Conservation (phyloP, 2,888 invertebrate species). For the Melikaiella ostensackeni region DNA sequence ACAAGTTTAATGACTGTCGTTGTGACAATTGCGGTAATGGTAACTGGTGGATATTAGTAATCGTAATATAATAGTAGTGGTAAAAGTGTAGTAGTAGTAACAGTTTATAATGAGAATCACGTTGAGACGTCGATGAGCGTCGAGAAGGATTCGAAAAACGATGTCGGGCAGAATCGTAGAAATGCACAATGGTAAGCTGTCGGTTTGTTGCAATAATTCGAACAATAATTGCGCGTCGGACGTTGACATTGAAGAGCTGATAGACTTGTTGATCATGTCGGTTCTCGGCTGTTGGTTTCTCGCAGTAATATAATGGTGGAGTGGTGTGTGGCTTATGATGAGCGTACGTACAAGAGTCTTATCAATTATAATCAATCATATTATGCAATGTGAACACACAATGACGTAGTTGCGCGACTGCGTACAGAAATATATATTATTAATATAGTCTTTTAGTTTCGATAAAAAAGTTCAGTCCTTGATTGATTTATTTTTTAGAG, state of each 20-base stretch:
- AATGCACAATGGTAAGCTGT: constrained; percentile 54
- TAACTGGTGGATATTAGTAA: constrained; percentile 40
- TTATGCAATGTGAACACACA: constrained; percentile 77
- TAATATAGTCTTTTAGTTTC: constrained; percentile 77
- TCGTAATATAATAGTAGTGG: constrained; percentile 35
- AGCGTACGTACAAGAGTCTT: constrained; percentile 76
- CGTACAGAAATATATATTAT: constrained; percentile 76
- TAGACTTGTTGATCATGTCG: constrained; percentile 51
- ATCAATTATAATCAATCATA: constrained; percentile 76
- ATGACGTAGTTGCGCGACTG: constrained; percentile 76
- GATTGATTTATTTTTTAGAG: constrained; percentile 67
- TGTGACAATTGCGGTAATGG: constrained; percentile 29
- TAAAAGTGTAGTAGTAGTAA: constrained; percentile 40
- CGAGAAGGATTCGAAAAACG: constrained; percentile 50
- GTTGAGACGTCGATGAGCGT: constrained; percentile 48
- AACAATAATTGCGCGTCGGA: constrained; percentile 51
- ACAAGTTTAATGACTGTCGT: constrained; percentile 36
- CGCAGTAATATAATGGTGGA: constrained; percentile 42
- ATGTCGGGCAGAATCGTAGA: constrained; percentile 51
- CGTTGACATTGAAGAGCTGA: constrained; percentile 50
- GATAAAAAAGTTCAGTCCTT: constrained; percentile 78
- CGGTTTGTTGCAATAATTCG: constrained; percentile 43
- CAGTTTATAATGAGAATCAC: constrained; percentile 44
- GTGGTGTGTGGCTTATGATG: constrained; percentile 68
- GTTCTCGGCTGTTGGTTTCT: constrained; percentile 52